phyloP scores from a whole-genome alignment of 1,140 invertebrate species.

The Pseudachorutes palmiensis region DNA sequence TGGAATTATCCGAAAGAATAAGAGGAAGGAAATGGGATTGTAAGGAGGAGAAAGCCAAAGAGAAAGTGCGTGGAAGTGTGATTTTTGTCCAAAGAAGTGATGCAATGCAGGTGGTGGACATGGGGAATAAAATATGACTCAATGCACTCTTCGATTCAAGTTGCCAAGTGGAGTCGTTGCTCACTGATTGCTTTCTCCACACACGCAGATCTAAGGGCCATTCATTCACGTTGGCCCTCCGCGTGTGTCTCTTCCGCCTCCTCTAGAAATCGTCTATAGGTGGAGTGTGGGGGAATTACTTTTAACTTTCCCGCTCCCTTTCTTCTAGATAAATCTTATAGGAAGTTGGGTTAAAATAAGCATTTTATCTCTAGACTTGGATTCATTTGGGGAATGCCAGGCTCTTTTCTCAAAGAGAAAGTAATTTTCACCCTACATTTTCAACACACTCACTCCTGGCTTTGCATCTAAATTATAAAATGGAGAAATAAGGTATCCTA shows the following conservation, averaged over 20 bases:
- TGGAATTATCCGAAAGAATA: neutral
- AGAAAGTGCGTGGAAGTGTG: neutral
- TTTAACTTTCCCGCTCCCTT: neutral
- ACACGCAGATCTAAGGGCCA: neutral
- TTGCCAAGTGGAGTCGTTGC: neutral
- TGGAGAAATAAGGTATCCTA: too few species aligned
- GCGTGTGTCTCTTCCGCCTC: neutral
- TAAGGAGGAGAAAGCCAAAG: neutral
- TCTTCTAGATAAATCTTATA: neutral
- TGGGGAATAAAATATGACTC: neutral
- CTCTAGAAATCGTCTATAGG: neutral
- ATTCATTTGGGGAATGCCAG: neutral
- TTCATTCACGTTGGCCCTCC: neutral
- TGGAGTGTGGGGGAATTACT: neutral
- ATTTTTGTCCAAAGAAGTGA: neutral
- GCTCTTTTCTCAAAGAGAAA: neutral
- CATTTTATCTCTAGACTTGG: neutral
- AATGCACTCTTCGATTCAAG: neutral
- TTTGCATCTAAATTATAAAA: too few species aligned
- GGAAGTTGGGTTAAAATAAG: constrained; percentile 2
- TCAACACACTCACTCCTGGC: too few species aligned
- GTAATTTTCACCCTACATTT: neutral
- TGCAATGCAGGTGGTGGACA: neutral
- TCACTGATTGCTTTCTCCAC: neutral
- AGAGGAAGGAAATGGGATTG: neutral